phyloP scores from a whole-genome alignment of 2,888 invertebrate species.

The Gastracanthus pulcherrimus region DNA sequence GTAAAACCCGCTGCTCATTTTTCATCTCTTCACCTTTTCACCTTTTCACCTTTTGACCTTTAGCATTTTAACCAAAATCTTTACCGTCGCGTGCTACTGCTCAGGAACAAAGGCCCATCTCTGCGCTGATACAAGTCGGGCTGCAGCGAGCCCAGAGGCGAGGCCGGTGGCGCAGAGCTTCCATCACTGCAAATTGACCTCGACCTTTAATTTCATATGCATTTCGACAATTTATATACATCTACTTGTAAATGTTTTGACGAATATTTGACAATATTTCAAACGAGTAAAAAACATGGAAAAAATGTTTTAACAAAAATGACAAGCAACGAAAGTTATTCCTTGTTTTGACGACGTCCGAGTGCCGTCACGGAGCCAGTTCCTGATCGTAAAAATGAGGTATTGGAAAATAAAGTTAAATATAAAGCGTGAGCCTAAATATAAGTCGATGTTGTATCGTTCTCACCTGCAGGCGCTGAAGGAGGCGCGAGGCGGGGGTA shows the following conservation, averaged over 20 bases:
- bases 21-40: neutral
- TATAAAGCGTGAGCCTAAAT: too few species aligned
- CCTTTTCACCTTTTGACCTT: neutral
- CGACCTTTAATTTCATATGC: too few species aligned
- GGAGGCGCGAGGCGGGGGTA: conserved; percentile 83
- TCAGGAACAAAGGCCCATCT: conserved; percentile 85
- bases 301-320: neutral
- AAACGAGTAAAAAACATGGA: neutral
- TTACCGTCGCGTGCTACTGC: conserved; percentile 37
- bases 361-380: too few species aligned
- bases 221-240: too few species aligned
- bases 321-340: too few species aligned
- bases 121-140: conserved; percentile 91
- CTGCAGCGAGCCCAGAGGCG: conserved; percentile 89
- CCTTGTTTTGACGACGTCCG: too few species aligned
- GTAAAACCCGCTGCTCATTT: neutral
- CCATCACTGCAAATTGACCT: conserved; percentile 73
- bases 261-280: too few species aligned
- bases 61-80: neutral
- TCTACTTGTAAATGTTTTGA: too few species aligned
- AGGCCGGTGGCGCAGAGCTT: conserved; percentile 78
- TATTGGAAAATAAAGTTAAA: too few species aligned
- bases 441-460: too few species aligned
- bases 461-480: conserved; percentile 40
- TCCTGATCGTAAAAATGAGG: too few species aligned